Evolutionary conservation across 2,888 invertebrate species (phyloP).

Genomic region (Ariolimax columbianus): DNA sequence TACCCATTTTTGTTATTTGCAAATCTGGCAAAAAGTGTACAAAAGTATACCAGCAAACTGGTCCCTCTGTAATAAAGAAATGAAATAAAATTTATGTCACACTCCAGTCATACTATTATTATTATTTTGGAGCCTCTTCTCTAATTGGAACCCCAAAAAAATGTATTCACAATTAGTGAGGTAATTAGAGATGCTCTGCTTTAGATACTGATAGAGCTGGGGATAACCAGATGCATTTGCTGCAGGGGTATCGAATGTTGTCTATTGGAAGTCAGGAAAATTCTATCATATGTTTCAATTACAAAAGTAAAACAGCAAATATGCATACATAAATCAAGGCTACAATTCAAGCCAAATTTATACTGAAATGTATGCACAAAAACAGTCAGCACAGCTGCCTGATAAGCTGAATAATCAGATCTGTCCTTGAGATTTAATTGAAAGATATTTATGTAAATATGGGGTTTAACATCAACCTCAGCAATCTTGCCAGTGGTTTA

Average conservation of each 20-base stretch:
- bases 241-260: too few species aligned
- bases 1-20: background rate
- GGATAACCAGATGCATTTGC: background rate
- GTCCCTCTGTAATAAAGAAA: background rate
- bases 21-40: conserved; percentile 24
- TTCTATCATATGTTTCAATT: too few species aligned
- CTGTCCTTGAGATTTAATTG: conserved; percentile 1
- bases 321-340: too few species aligned
- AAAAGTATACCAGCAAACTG: background rate
- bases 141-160: conserved; percentile 22
- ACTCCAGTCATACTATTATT: background rate
- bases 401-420: conserved; percentile 7
- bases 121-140: conserved; percentile 40
- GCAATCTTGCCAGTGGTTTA: background rate
- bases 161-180: conserved; percentile 40
- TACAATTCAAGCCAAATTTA: background rate
- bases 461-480: background rate
- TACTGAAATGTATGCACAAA: background rate
- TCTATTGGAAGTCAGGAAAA: too few species aligned
- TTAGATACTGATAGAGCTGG: background rate
- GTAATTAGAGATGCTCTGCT: conserved; percentile 28
- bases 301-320: too few species aligned
- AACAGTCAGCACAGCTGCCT: background rate
- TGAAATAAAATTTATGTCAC: background rate
- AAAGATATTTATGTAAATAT: background rate